phyloP scores from a whole-genome alignment of 1,140 invertebrate genomes.

The Copidosoma floridanum region DNA sequence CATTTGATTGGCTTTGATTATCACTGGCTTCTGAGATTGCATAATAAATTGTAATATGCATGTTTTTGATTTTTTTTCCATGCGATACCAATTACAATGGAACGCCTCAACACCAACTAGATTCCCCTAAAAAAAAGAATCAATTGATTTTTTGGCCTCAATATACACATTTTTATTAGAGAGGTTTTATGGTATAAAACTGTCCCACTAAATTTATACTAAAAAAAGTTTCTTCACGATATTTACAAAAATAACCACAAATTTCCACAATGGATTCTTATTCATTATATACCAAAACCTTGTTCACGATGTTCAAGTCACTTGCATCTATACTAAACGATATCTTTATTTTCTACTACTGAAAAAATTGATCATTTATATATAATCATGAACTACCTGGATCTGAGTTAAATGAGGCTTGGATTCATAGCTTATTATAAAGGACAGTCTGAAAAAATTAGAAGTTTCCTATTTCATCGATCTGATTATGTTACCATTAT shows the following conservation, averaged over 20 bases:
- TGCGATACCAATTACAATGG: slow-evolving; percentile 21
- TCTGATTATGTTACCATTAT: too few species aligned
- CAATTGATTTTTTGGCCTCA: neutral
- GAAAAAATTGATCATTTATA: too few species aligned
- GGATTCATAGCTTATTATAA: too few species aligned
- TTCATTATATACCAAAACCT: too few species aligned
- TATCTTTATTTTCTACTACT: too few species aligned
- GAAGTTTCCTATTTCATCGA: too few species aligned
- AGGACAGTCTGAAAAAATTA: too few species aligned
- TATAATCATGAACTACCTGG: too few species aligned
- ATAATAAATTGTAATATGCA: slow-evolving; percentile 14
- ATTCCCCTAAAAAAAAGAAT: neutral
- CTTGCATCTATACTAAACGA: too few species aligned
- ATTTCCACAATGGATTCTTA: neutral
- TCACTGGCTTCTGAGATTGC: slow-evolving; percentile 29
- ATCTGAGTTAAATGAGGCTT: too few species aligned
- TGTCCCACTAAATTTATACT: neutral
- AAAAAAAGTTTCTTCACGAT: neutral
- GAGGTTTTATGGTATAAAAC: too few species aligned
- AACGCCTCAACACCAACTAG: slow-evolving; percentile 1
- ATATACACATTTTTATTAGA: neutral
- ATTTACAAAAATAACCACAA: neutral
- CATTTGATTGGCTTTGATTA: slow-evolving; percentile 21
- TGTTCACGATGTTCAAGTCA: too few species aligned
- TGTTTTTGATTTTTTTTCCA: slow-evolving; percentile 5